Base-by-base conservation (phyloP, 2,113 vertebrate genomes). In the Saguinus midas region DNA sequence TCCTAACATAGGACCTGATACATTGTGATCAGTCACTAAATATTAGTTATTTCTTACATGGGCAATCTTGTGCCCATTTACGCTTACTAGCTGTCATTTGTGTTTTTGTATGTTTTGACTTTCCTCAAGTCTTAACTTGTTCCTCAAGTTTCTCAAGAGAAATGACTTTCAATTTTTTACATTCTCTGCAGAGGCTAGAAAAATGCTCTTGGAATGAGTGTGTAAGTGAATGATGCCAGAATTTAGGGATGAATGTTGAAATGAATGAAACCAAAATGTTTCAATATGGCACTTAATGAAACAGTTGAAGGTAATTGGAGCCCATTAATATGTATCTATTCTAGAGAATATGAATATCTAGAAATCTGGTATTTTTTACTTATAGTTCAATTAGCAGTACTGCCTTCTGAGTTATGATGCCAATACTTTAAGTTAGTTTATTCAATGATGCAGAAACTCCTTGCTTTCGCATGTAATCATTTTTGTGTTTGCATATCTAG, bases 261-360 rank as follows among this genome's bases (percentile, higher is more conserved):
- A 58, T 87, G 80, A 91, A 96, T 84, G 61, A 93, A 97, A 96
- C 88, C 72, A 95, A 92, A 95, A 93, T 89, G 50, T 93, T 93
- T 97, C 87, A 96, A 91, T 73, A 96, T 91, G 93, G 58, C 57
- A 80, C 48, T 96, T 96, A 92, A 95, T 96, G 93, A 96, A 95
- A 94, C 72, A 93, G 88, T 81, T 93, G 55, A 78, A 97, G 95
- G 70, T 95, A 97, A 95, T 68, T 95, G 90, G 70, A 93, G 93
- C 6, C 35, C 92, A 95, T 93, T 84, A 70, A 29, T 83, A 93
- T 94, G n/a, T 61, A 93, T 93, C 86, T 87, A 79, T 96, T 93
- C 86, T 97, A 95, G 32, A 96, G 83, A 90, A 91, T 81, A 94
- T 85, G 23, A 94, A 95, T 92, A 96, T 88, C 78, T 87, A 87